Evolutionary conservation across 37 sponge, comb jelly and placozoan genomes (phyloP).

Genomic region (Corticium candelabrum): DNA sequence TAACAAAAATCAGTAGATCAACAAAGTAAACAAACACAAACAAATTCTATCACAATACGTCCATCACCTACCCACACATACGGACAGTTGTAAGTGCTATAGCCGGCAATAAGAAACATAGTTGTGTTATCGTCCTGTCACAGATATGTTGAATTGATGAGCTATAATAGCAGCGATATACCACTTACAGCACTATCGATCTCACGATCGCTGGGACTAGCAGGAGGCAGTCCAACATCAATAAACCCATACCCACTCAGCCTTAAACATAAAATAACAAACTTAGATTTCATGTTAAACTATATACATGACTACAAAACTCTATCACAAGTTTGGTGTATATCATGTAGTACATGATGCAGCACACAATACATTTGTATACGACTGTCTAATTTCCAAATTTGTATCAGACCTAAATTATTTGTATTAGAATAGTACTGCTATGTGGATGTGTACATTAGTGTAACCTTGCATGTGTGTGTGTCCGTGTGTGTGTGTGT

Average conservation of each 20-base stretch:
- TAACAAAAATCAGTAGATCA: too few species aligned
- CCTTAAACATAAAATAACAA: conserved; percentile 12
- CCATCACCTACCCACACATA: conserved; percentile 72
- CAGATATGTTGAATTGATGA: background rate
- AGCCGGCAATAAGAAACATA: conserved; percentile 76
- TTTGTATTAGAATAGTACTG: too few species aligned
- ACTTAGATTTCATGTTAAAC: background rate
- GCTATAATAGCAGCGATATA: background rate
- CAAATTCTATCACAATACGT: background rate
- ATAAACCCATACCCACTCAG: conserved; percentile 84
- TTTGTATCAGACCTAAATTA: too few species aligned
- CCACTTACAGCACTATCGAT: conserved; percentile 26
- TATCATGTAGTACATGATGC: background rate
- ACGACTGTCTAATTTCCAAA: too few species aligned
- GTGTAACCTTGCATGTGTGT: too few species aligned
- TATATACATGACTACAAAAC: background rate
- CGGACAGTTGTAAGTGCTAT: conserved; percentile 57
- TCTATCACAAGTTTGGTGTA: background rate
- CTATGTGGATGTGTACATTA: too few species aligned
- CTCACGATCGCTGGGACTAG: conserved; percentile 64
- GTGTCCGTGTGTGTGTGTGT: too few species aligned
- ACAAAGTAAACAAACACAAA: too few species aligned
- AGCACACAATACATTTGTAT: too few species aligned
- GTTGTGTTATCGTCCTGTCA: conserved; percentile 54
- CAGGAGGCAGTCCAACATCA: conserved; percentile 83